Evolutionary conservation across 2,113 vertebrate species (phyloP), one percentile per base, ranked within the genome.

Genomic region (Baryphthengus martii): DNA sequence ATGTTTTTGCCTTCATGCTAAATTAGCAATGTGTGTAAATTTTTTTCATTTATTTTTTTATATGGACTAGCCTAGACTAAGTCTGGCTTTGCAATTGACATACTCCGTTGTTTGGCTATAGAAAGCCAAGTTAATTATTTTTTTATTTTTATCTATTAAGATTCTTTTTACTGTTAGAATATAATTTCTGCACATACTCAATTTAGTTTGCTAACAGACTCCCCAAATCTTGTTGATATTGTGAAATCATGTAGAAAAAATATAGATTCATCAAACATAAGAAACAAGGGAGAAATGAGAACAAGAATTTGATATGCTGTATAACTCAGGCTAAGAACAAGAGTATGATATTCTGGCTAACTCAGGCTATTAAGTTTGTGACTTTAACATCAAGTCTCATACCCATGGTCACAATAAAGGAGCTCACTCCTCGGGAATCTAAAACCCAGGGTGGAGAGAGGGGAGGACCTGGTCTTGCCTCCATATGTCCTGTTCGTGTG

Each of bases 1-100:
- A 29, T 84, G 49, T 81, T 92, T 96, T 88, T 92, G 55, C 39
- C 40, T 91, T 94, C 72, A 77, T 91, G 82, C 44, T 91, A 89
- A 90, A 90, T 91, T 86, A 92, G 5, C 39, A 91, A 59, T 53
- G 31, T 76, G 62, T 93, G 40, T 68, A 80, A 28, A 65, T 89
- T 92, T 86, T 92, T 68, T 74, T 45, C 4, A 62, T 88, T 85
- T 91, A 56, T 86, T 90, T 95, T 95, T 93, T 74, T 40, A 74
- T 68, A 72, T 55, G 28, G 23, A 25, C 67, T 88, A 77, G 14
- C 45, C 62, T 88, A 86, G 42, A 63, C 33, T 72, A 85, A 80
- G 33, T 71, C 24, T 83, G 84, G 31, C 28, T 88, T 82, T 88
- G 17, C 17, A 71, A 28, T 91, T 85, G 71, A n/a, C 50, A 77